A percentile compares a stretch with the other conserved stretches of the same genome.
Evolutionary conservation across 2,797 vertebrate species (phyloP).

Genomic region (Cephalopachus bancanus): DNA sequence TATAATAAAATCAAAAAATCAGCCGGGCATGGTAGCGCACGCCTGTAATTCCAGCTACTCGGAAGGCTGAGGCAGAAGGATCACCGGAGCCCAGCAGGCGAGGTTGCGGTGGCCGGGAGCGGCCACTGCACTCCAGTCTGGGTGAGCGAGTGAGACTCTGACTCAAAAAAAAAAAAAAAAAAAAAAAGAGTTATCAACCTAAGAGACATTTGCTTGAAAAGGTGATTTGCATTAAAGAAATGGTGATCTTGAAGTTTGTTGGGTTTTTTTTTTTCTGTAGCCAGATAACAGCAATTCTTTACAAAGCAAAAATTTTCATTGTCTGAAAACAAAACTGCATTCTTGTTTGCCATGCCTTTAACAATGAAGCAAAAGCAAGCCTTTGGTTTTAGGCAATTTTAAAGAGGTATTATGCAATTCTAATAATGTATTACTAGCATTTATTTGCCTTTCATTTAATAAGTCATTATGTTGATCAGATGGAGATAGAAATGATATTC

Average conservation of each 20-base stretch:
- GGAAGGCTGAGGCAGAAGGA: too few species aligned
- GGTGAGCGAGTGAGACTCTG: too few species aligned
- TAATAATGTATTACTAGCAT: constrained; percentile 48
- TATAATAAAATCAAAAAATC: too few species aligned
- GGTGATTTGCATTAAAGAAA: constrained; percentile 65
- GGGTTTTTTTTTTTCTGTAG: constrained; percentile 43
- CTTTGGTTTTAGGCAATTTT: constrained; percentile 65
- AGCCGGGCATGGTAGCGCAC: too few species aligned
- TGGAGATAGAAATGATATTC: constrained; percentile 46
- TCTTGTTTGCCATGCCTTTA: constrained; percentile 54
- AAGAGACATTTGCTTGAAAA: constrained; percentile 69
- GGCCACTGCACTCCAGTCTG: too few species aligned
- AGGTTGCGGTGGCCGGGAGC: too few species aligned
- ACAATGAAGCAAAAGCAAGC: constrained; percentile 64
- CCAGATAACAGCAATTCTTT: constrained; percentile 66
- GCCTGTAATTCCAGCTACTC: too few species aligned
- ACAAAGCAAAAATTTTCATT: constrained; percentile 63
- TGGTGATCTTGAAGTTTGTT: constrained; percentile 58
- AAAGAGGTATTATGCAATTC: constrained; percentile 56
- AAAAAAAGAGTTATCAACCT: constrained; percentile 61
- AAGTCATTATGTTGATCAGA: constrained; percentile 50
- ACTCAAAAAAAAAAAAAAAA: too few species aligned
- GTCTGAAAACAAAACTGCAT: constrained; percentile 74
- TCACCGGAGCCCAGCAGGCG: too few species aligned
- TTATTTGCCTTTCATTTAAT: constrained; percentile 45